A percentile compares a stretch with the other conserved stretches of the same genome.
Conservation (phyloP, 1,140 invertebrate species). For the Cherax destructor region DNA sequence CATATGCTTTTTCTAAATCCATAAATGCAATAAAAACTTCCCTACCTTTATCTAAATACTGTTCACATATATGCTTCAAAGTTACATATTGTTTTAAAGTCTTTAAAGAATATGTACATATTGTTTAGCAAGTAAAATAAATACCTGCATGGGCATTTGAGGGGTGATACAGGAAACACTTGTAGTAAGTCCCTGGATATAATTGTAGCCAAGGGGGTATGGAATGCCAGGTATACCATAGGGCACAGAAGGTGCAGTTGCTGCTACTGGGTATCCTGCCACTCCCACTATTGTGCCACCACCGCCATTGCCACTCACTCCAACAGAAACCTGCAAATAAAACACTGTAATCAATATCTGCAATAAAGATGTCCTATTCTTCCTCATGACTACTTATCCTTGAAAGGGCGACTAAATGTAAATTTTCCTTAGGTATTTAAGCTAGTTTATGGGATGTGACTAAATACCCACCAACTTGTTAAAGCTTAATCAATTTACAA, state of each 20-base stretch:
- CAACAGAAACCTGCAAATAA: constrained; percentile 54
- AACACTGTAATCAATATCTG: not conserved
- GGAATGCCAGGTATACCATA: constrained; percentile 65
- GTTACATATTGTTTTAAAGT: not conserved
- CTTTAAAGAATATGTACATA: not conserved
- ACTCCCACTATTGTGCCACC: constrained; percentile 49
- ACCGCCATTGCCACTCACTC: constrained; percentile 49
- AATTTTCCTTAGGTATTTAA: too few species aligned
- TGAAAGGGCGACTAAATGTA: too few species aligned
- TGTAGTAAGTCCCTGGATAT: constrained; percentile 60
- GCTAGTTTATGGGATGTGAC: too few species aligned
- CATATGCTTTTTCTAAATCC: too few species aligned
- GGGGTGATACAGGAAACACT: constrained; percentile 68
- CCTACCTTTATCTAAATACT: too few species aligned
- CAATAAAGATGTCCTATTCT: too few species aligned
- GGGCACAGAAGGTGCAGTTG: constrained; percentile 52
- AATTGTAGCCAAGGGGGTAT: constrained; percentile 67
- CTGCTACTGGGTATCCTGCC: constrained; percentile 53
- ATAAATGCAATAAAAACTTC: too few species aligned
- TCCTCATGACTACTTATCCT: too few species aligned
- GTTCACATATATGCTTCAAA: too few species aligned
- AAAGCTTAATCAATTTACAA: too few species aligned
- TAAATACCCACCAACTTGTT: too few species aligned
- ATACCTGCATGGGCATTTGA: constrained; percentile 68
- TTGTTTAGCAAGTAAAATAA: not conserved